phyloP scores from a whole-genome alignment of 1,140 invertebrate species.

The Caenorhabditis brenneri region DNA sequence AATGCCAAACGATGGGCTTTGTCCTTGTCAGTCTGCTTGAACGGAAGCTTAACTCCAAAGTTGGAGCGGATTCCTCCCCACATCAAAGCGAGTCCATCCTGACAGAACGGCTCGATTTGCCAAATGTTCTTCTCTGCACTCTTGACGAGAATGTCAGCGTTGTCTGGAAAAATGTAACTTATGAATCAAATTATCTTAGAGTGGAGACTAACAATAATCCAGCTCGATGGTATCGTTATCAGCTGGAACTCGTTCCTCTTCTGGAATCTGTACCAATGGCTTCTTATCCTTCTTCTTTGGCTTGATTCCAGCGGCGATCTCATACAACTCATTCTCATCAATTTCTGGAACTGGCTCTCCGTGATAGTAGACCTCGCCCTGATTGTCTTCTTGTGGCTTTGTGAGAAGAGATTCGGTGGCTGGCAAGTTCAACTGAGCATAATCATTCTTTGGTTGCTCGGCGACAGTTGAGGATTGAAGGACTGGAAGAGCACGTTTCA shows the following conservation, averaged over 20 bases:
- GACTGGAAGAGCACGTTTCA: not conserved
- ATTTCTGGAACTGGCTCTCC: slow-evolving; percentile 57
- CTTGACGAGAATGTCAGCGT: slow-evolving; percentile 56
- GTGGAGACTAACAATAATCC: slow-evolving; percentile 54
- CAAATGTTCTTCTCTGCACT: slow-evolving; percentile 43
- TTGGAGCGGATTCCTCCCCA: slow-evolving; percentile 56
- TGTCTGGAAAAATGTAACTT: slow-evolving; percentile 41
- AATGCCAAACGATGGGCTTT: slow-evolving; percentile 31
- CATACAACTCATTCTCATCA: slow-evolving; percentile 53
- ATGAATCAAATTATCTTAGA: not conserved
- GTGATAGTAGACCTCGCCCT: slow-evolving; percentile 46
- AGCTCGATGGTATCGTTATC: slow-evolving; percentile 51
- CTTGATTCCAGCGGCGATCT: slow-evolving; percentile 40
- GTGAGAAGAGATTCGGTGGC: not conserved
- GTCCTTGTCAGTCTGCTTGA: slow-evolving; percentile 1
- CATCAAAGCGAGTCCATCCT: slow-evolving; percentile 56
- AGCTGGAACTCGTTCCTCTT: slow-evolving; percentile 49
- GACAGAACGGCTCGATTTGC: slow-evolving; percentile 55
- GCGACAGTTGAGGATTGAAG: slow-evolving; percentile 12
- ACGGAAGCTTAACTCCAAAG: slow-evolving; percentile 49
- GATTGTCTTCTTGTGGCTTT: not conserved
- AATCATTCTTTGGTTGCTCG: slow-evolving; percentile 16
- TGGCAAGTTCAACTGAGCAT: not conserved
- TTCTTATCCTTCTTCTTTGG: slow-evolving; percentile 52
- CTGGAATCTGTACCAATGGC: slow-evolving; percentile 42